Evolutionary conservation across 2,113 vertebrate genomes (phyloP), one percentile per base, ranked within the genome.

Genomic region (Xiphophorus hellerii): DNA sequence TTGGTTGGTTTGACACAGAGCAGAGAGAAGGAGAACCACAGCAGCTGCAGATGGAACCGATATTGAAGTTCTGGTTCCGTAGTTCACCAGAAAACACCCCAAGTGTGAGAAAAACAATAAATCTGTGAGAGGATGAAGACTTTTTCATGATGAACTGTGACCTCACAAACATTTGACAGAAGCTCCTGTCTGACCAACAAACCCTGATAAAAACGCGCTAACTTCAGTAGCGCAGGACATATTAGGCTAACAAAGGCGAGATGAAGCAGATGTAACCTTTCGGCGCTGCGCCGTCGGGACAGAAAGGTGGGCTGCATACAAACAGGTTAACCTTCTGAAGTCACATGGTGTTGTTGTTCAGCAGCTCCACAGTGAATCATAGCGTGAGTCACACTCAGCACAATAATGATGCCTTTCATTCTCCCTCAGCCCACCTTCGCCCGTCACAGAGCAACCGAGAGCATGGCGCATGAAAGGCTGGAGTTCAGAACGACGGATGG

Each of bases 321-420:
- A 81, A 77, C 74, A 69, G 63, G 68, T 84, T 74, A 77, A 83
- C 64, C 58, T 80, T 81, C 81, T 80, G 77, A 85, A 89, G 84
- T 76, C 82, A 31, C 62, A 31, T 0, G 27, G 42, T 84, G 79
- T 83, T 83, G 64, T 71, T 70, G 76, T 84, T 84, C 78, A 84
- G n/a, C 69, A 69, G 68, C 62, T 76, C 62, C 13, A 29, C 65
- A 35, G 72, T 89, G 89, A 91, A 62, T 88, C 82, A 75, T 25
- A 67, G 48, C 66, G 60, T 86, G 87, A 90, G 71, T 85, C 89
- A 87, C 77, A 67, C 48, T 35, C 67, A 76, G 78, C 62, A 48
- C 51, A 79, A 69, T 84, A 83, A 87, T 84, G 44, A 74, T 29
- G 69, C 28, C 84, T 82, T 82, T 86, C 54, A 28, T 71, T 84